Base-by-base conservation (phyloP, 2,797 vertebrate genomes). In the Amblyopsis hoosieri region DNA sequence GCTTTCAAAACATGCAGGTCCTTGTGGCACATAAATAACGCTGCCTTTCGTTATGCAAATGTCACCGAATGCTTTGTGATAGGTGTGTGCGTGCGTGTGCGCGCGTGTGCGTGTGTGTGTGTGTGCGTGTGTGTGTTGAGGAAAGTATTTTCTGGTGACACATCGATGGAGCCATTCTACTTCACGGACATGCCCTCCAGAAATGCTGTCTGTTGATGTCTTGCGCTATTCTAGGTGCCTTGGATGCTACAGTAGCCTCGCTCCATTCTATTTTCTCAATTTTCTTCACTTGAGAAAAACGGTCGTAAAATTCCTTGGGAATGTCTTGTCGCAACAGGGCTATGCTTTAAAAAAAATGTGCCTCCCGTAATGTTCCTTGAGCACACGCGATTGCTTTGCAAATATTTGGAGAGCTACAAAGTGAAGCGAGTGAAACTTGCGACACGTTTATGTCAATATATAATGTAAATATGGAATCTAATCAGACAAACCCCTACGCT, bases 391-490 rank as follows among this genome's bases (percentile, higher is more conserved):
- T 71, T 76, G 55, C 5, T 62, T 69, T 62, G 61, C 64, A 57
- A 81, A 80, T 67, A 64, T 66, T 83, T 50, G 8, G 52, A 71
- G 67, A 73, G 70, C 76, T 57, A 61, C 76, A 78, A 78, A 79
- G 73, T 78, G 76, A 74, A 29, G 51, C n/a, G 55, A 45, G 78
- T 74, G 51, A 67, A 80, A 76, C 66, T 23, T 63, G 12, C 31
- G 78, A 82, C 87, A 87, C 86, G 85, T 85, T 88, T 77, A 70
- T 77, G 76, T 59, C 62, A 82, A 69, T 79, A 80, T 84, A 83
- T 84, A 79, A 76, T 82, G 80, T 82, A 87, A 89, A 89, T 80
- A 86, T 63, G 72, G 76, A 71, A 76, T 65, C 72, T 84, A 86
- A 88, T 90, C 85, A 82, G 80, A 85, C 81, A 84, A 79, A 85